Conservation (phyloP, 53 echinoderm and acorn worm genomes). For the Glandiceps talaboti region DNA sequence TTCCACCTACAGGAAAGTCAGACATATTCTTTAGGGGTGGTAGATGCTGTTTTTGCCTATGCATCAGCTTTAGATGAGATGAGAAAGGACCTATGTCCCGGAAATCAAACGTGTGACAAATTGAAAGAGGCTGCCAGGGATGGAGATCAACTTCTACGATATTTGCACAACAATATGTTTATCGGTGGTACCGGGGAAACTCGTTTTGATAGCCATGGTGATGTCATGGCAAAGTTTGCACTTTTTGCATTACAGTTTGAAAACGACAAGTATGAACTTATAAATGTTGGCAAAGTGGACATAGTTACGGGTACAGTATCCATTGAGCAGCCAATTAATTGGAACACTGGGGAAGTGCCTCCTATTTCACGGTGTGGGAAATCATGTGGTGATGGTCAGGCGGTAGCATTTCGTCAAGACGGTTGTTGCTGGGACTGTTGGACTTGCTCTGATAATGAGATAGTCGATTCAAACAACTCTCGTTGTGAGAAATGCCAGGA, state of each 20-base stretch:
- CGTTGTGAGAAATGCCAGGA: conserved; percentile 16
- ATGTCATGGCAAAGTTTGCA: conserved; percentile 14
- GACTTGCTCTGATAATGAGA: background rate
- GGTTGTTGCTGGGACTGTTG: conserved; percentile 41
- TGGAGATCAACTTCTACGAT: conserved; percentile 6
- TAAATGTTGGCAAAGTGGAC: conserved; percentile 27
- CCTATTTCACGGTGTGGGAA: conserved; percentile 19
- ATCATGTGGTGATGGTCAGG: conserved; percentile 9
- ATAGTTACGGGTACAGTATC: conserved; percentile 5
- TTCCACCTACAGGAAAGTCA: conserved; percentile 6
- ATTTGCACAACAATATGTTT: conserved; percentile 6
- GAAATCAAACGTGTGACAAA: background rate
- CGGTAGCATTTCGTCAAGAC: background rate
- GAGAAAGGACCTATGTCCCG: background rate
- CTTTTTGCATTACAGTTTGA: conserved; percentile 1
- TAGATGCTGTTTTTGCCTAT: background rate
- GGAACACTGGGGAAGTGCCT: background rate
- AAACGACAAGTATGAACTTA: conserved; percentile 20
- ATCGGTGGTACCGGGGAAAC: conserved; percentile 5
- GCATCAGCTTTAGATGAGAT: background rate
- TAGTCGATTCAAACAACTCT: conserved; percentile 6
- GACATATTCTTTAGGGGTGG: conserved; percentile 7
- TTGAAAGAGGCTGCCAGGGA: background rate
- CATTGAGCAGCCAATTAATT: background rate
- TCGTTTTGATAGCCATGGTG: conserved; percentile 13